Conservation (phyloP, 92 coral and sea anemone genomes). For the Isaurus tuberculatus region DNA sequence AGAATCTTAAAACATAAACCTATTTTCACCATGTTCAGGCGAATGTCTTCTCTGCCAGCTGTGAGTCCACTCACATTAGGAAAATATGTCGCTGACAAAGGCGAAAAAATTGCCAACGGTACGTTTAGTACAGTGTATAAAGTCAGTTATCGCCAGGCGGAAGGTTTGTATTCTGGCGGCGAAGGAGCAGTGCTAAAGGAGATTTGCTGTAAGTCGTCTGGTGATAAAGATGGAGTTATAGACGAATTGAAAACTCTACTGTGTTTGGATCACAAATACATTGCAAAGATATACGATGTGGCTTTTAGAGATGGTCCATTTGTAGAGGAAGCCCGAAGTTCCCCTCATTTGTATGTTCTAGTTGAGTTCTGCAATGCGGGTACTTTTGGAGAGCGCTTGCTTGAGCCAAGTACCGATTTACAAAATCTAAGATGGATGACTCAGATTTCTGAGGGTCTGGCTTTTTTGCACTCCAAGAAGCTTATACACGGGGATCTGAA, state of each 20-base stretch:
- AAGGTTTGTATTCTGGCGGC: constrained; percentile 47
- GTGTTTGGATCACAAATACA: constrained; percentile 55
- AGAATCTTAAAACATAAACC: not conserved
- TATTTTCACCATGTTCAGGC: constrained; percentile 26
- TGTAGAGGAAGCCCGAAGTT: constrained; percentile 31
- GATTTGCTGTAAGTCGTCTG: constrained; percentile 46
- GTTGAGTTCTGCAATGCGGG: constrained; percentile 81
- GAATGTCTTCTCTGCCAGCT: constrained; percentile 41
- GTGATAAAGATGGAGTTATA: constrained; percentile 35
- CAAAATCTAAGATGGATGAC: constrained; percentile 72
- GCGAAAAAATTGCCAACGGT: constrained; percentile 67
- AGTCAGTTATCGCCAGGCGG: constrained; percentile 47
- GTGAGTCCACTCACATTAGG: constrained; percentile 43
- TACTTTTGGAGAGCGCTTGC: constrained; percentile 68
- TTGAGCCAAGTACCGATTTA: constrained; percentile 48
- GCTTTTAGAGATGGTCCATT: constrained; percentile 38
- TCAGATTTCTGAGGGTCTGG: constrained; percentile 78
- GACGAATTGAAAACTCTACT: constrained; percentile 58
- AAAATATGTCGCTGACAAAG: constrained; percentile 34
- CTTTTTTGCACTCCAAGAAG: constrained; percentile 32
- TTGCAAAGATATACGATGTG: constrained; percentile 51
- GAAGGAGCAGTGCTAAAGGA: constrained; percentile 65
- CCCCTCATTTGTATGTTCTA: constrained; percentile 57
- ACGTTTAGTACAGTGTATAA: constrained; percentile 77
- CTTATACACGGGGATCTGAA: constrained; percentile 24